Base-by-base conservation (phyloP, 2,888 invertebrate species). In the Tenthredo scrophulariae region DNA sequence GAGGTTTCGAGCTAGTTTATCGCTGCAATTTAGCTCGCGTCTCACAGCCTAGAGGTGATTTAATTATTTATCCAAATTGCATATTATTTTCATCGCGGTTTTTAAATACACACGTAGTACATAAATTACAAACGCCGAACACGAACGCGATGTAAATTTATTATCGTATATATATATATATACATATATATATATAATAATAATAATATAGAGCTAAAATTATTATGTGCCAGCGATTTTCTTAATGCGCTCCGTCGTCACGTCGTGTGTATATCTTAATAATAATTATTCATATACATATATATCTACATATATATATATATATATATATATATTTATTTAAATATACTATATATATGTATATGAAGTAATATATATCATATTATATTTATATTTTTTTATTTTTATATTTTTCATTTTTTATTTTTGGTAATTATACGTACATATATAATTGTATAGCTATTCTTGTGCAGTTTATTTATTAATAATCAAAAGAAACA, bases 31-130 rank as follows among this genome's bases (percentile, higher is more conserved):
- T 91, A 91, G 91, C 92, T 92, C 91, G 91, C 91, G 90, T 92
- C 92, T 92, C 92, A 92, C 92, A 92, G 92, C 92, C 92, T 92
- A 92, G 90, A 91, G 89, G 91, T 92, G 90, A 92, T 92, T 91
- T 87, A 89, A 90, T 89, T 87, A 90, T 89, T 87, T 87, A 87
- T 67, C 67, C 83, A 26, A 83, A 83, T 67, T 83, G 83, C 80
- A 40, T 83, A 33, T 43, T 70, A 37, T 43, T 65, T 67, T 67
- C 29, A 33, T 83, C 9, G n/a, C 18, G n/a, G n/a, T 72, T 40
- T 26, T 65, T 65, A 18, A 18, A 26, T 37, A 26, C n/a, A 37
- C 33, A 29, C 37, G 29, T 70, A 46, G 10, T 22, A 43, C 40
- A 43, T 74, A 43, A 74, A 22, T 70, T 70, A 37, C 70, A 37